Evolutionary conservation across 2,113 vertebrate genomes (phyloP).

Genomic region (Pseudolaguvia tuberculata): DNA sequence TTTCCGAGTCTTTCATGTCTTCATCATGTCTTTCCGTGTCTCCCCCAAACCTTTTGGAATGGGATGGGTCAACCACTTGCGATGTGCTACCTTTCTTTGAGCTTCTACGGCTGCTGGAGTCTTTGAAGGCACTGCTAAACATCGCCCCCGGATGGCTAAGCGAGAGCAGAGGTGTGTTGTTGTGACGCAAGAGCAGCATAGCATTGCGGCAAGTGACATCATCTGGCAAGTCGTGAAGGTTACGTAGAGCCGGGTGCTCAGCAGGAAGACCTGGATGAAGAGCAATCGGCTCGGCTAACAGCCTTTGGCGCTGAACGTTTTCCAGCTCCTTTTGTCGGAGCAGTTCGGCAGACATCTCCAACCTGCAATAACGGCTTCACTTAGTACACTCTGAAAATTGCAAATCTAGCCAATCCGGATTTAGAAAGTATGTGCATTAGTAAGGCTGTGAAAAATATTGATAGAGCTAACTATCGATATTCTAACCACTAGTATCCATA

Average conservation of each 20-base stretch:
- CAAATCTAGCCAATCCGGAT: background rate
- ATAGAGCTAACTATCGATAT: too few species aligned
- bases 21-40: conserved; percentile 71
- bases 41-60: conserved; percentile 62
- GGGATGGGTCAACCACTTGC: conserved; percentile 55
- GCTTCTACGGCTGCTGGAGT: conserved; percentile 61
- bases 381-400: background rate
- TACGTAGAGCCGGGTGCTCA: conserved; percentile 81
- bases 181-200: conserved; percentile 88
- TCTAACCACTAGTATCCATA: too few species aligned
- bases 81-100: conserved; percentile 57
- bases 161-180: conserved; percentile 76
- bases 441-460: too few species aligned
- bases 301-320: conserved; percentile 77
- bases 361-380: conserved; percentile 57
- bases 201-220: conserved; percentile 83
- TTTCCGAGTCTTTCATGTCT: conserved; percentile 87
- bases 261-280: conserved; percentile 75
- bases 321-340: conserved; percentile 92
- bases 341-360: conserved; percentile 93
- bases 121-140: conserved; percentile 65
- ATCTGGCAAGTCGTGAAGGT: conserved; percentile 79
- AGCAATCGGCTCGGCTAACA: conserved; percentile 74
- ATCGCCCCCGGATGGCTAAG: conserved; percentile 74
- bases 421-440: background rate